Percentiles rank a stretch among this genome's conserved stretches.
phyloP scores from a whole-genome alignment of 2,797 vertebrate genomes.

The Enteromius fasciolatus region DNA sequence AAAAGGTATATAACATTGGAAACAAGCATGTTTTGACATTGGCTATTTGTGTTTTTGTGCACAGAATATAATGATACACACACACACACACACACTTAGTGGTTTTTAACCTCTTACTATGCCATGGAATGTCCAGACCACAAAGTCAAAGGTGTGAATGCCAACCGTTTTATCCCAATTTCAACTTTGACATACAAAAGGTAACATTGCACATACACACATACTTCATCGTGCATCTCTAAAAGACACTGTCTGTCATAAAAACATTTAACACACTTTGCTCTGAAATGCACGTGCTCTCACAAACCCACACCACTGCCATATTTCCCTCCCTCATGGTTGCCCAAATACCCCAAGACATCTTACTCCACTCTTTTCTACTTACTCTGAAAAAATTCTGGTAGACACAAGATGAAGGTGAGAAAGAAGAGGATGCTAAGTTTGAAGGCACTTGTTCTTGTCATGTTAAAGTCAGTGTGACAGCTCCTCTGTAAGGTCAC shows the following conservation, averaged over 20 bases:
- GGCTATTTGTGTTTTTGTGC: background rate
- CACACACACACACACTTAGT: background rate
- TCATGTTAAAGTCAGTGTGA: conserved; percentile 70
- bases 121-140: background rate
- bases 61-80: conserved; percentile 4
- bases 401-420: conserved; percentile 85
- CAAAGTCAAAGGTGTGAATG: background rate
- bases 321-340: background rate
- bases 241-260: conserved; percentile 1
- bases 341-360: background rate
- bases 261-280: background rate
- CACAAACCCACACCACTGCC: background rate
- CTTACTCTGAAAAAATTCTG: conserved; percentile 84
- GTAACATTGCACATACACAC: background rate
- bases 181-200: background rate
- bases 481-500: background rate
- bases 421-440: conserved; percentile 80
- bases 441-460: conserved; percentile 77
- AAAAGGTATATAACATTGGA: background rate
- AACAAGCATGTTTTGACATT: background rate
- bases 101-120: background rate
- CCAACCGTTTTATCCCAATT: background rate
- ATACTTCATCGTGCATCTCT: background rate
- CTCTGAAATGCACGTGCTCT: conserved; percentile 20
- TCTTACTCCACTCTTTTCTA: conserved; percentile 76